Conservation (phyloP, 2,113 vertebrate species). For the Shinisaurus crocodilurus region DNA sequence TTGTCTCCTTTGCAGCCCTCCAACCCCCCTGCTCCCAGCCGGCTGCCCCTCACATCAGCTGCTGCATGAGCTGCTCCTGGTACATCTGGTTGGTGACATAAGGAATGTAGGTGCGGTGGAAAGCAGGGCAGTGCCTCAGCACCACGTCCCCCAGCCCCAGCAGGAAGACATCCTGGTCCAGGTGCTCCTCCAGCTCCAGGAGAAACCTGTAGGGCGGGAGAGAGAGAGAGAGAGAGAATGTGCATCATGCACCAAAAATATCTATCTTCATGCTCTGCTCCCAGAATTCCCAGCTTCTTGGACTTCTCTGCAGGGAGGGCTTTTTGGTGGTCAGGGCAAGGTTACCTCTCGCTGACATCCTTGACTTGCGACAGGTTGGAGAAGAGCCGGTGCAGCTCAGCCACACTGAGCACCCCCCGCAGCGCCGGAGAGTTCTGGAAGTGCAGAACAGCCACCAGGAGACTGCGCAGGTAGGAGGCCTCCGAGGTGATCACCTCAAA, state of each 20-base stretch:
- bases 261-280: not conserved
- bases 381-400: slow-evolving; percentile 80
- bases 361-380: slow-evolving; percentile 78
- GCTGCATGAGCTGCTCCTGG: slow-evolving; percentile 77
- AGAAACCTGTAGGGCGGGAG: slow-evolving; percentile 74
- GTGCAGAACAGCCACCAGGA: slow-evolving; percentile 75
- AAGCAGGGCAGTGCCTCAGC: slow-evolving; percentile 70
- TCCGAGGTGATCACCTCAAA: slow-evolving; percentile 84
- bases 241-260: too few species aligned
- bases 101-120: slow-evolving; percentile 75
- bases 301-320: too few species aligned
- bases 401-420: slow-evolving; percentile 59
- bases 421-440: slow-evolving; percentile 72
- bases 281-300: not conserved
- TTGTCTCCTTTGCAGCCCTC: not conserved
- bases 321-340: too few species aligned
- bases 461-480: slow-evolving; percentile 81
- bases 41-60: slow-evolving; percentile 72
- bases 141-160: slow-evolving; percentile 75
- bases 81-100: slow-evolving; percentile 87
- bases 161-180: slow-evolving; percentile 73
- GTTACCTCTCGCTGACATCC: slow-evolving; percentile 73
- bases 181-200: slow-evolving; percentile 73
- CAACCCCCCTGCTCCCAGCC: too few species aligned
- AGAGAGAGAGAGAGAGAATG: not conserved